Evolutionary conservation across 2,797 vertebrate genomes (phyloP), one percentile per base, ranked within the genome.

Genomic region (Dallia pectoralis): DNA sequence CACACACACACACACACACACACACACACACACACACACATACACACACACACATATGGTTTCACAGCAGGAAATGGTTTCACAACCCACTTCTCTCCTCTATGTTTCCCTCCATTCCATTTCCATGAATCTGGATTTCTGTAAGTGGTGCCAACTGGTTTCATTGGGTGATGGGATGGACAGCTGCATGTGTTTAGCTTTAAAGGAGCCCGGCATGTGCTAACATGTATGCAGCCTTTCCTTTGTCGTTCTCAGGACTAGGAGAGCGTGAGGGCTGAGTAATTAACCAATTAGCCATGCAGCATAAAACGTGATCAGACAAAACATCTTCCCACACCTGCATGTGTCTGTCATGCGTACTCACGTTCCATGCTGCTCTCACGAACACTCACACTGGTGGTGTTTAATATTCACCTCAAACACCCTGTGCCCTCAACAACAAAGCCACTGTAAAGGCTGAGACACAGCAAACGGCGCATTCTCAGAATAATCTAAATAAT

Each of bases 171-270:
- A 69, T 49, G 75, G 69, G 27, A 63, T 27, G 68, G 70, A 82
- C 82, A 79, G 80, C 80, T 86, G 82, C 68, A 74, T 79, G 75
- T 62, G 51, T 81, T 84, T 81, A 78, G 73, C 68, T 59, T 48
- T 33, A 47, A 40, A 63, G 51, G 47, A 66, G 53, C 70, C 33
- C 70, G 70, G 66, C 68, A 70, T 74, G 70, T 72, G 29, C 49
- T 74, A 32, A n/a, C 29, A 64, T 66, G 53, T 25, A 25, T 59
- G 36, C 59, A 62, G 27, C 59, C 29, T 70, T 33, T 47, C 16
- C 30, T 51, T n/a, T 36, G 16, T 67, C 25, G 47, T 11, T n/a
- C 19, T 15, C 8, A 47, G 15, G 25, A 12, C 66, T 48, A 40
- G 40, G 44, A 22, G 33, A 66, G 64, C 36, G 64, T 22, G 18